A percentile compares a stretch with the other conserved stretches of the same genome.
Evolutionary conservation across 2,797 vertebrate species (phyloP).

Genomic region (Podarcis siculus): DNA sequence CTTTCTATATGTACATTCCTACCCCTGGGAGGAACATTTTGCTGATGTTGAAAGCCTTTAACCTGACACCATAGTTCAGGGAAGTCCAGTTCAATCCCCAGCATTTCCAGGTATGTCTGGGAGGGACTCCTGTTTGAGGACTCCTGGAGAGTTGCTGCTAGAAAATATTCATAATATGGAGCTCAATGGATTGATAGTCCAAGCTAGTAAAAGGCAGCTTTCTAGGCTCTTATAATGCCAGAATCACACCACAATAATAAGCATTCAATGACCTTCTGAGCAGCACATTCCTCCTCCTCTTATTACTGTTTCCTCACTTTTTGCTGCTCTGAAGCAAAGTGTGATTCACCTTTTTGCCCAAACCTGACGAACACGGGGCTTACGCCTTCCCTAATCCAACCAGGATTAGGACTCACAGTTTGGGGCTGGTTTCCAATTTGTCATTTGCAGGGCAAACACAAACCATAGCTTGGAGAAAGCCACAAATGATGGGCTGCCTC

Average conservation of each 20-base stretch:
- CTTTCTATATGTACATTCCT: neutral
- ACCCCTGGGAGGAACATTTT: neutral
- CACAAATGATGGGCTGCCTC: neutral
- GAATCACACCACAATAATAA: neutral
- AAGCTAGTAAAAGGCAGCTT: neutral
- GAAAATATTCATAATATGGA: neutral
- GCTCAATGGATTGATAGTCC: neutral
- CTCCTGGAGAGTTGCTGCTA: neutral
- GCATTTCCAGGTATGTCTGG: neutral
- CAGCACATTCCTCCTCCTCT: neutral
- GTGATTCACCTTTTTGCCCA: neutral
- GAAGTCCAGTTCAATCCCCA: neutral
- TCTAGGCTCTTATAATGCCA: neutral
- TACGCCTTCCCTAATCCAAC: too few species aligned
- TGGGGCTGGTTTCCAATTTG: neutral
- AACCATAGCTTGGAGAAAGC: neutral
- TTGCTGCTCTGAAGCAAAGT: neutral
- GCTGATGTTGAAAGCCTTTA: neutral
- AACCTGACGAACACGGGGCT: neutral
- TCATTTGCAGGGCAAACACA: neutral
- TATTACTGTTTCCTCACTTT: neutral
- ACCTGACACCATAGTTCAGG: neutral
- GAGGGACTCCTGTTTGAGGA: neutral
- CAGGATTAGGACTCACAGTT: neutral
- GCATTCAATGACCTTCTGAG: neutral